Conservation (phyloP, 2,797 vertebrate species). For the Mormyrops attenuatus region DNA sequence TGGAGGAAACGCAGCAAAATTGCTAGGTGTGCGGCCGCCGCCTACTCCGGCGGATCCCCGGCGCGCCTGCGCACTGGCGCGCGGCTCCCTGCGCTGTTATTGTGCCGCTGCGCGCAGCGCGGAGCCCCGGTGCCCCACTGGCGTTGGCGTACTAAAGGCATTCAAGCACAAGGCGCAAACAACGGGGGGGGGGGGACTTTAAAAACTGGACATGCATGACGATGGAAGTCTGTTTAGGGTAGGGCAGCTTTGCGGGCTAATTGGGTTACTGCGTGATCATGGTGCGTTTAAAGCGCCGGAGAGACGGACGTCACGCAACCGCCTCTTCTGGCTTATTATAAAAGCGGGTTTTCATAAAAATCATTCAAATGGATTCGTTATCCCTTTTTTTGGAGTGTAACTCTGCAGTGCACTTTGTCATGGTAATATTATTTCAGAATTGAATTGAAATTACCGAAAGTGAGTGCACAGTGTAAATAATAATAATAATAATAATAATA, state of each 20-base stretch:
- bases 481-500: no score
- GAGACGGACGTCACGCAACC: background rate
- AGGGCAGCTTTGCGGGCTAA: background rate
- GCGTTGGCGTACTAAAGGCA: background rate
- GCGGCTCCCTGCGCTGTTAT: background rate
- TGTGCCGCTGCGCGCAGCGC: background rate
- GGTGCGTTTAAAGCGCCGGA: background rate
- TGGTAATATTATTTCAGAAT: background rate
- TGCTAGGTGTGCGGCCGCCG: background rate
- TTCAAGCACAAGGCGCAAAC: background rate
- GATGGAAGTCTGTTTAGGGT: background rate
- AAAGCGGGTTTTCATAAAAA: background rate
- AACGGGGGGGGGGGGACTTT: background rate
- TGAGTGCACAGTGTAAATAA: background rate
- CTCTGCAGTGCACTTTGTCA: background rate
- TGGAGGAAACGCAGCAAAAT: background rate
- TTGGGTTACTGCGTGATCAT: background rate
- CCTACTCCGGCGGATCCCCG: background rate
- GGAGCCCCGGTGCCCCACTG: background rate
- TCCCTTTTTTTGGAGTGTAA: background rate
- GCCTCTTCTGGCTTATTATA: background rate
- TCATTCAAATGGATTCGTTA: background rate
- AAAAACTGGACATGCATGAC: background rate
- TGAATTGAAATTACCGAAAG: background rate
- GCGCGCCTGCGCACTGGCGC: background rate